Evolutionary conservation across 2,113 vertebrate genomes (phyloP).

Genomic region (Cnemophilus loriae): DNA sequence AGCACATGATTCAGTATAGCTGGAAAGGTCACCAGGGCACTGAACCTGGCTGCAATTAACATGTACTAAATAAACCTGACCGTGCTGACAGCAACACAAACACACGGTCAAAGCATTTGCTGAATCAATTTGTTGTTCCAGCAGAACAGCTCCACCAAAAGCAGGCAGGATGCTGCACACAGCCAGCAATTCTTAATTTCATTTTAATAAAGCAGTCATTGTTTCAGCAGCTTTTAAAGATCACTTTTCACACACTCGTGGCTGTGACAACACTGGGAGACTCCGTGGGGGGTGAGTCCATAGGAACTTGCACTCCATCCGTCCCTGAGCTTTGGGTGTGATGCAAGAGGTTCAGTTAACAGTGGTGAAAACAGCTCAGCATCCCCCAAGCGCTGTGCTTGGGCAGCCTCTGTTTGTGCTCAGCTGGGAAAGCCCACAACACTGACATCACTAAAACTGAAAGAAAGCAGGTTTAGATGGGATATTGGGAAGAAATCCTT

Average conservation of each 20-base stretch:
- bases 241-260: background rate
- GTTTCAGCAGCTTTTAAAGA: background rate
- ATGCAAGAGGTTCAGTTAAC: background rate
- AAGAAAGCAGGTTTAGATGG: background rate
- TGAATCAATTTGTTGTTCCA: background rate
- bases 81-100: background rate
- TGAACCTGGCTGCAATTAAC: background rate
- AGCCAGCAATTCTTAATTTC: background rate
- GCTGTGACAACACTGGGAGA: background rate
- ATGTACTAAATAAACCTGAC: background rate
- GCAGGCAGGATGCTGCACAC: background rate
- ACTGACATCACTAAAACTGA: background rate
- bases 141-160: background rate
- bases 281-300: background rate
- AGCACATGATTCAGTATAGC: background rate
- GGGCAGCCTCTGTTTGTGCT: background rate
- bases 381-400: background rate
- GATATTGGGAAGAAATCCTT: rapidly evolving
- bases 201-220: background rate
- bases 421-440: background rate
- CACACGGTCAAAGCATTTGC: background rate
- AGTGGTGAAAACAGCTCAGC: background rate
- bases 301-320: rapidly evolving
- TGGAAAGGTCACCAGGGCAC: background rate
- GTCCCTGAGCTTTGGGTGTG: background rate